These are phyloP conservation scores for Harmothoe impar DNA, from an alignment of 2,888 invertebrate species.

Conservation along the genomic window DNA sequence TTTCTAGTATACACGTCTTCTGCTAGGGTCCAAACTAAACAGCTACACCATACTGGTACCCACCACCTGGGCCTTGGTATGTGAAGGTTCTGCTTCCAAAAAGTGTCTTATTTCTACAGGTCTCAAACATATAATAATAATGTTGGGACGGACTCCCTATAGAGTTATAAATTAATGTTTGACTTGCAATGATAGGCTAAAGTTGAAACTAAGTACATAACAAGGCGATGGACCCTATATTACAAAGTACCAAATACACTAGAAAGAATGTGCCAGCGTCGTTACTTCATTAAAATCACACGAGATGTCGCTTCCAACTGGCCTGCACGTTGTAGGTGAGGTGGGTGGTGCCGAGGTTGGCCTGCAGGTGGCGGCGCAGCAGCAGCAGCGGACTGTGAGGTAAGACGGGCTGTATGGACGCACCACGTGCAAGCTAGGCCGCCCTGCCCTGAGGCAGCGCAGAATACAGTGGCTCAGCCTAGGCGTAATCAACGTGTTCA, in stretches of 20 bases:
- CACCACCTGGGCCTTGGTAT: background rate
- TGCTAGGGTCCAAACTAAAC: background rate
- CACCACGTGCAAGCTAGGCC: background rate
- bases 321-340: constrained; percentile 25
- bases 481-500: constrained; percentile 1
- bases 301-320: constrained; percentile 18
- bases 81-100: constrained; percentile 35
- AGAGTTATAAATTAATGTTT: background rate
- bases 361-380: constrained; percentile 36
- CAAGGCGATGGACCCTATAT: background rate
- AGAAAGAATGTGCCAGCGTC: constrained; percentile 43
- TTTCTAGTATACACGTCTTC: constrained; percentile 29
- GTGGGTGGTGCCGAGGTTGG: constrained; percentile 24
- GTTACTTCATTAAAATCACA: constrained; percentile 40
- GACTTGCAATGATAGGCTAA: background rate
- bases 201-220: too few relatives aligned
- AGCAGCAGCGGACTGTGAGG: constrained; percentile 17
- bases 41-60: background rate
- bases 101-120: background rate
- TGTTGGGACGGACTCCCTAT: background rate
- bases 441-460: too few relatives aligned
- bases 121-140: background rate
- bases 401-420: constrained; percentile 7
- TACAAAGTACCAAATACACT: background rate
- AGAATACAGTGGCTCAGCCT: background rate